Evolutionary conservation across 2,888 invertebrate species (phyloP).

Genomic region (Volucella inflata): DNA sequence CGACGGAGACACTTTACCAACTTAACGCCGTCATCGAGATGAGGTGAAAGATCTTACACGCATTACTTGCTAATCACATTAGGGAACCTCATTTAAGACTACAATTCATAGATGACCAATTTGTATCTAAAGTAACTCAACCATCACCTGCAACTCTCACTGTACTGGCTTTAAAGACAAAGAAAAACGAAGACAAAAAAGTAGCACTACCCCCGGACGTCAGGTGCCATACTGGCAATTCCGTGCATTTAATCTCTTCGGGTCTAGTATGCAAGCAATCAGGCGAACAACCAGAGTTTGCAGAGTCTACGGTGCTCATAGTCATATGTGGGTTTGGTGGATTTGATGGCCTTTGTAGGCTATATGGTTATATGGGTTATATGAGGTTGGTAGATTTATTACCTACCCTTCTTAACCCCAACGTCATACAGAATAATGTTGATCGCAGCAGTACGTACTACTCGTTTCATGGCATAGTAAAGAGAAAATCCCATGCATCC

Average conservation of each 20-base stretch:
- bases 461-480: background rate
- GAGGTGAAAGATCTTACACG: no score
- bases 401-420: constrained; percentile 23
- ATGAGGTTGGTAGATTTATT: constrained; percentile 40
- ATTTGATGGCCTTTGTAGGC: no score
- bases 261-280: constrained; percentile 42
- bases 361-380: no score
- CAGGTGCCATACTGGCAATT: constrained; percentile 47
- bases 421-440: constrained; percentile 34
- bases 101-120: no score
- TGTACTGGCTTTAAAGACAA: background rate
- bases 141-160: constrained; percentile 4
- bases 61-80: no score
- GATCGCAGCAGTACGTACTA: background rate
- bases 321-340: background rate
- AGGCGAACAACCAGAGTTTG: constrained; percentile 41
- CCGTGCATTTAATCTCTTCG: constrained; percentile 53
- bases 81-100: no score
- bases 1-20: no score
- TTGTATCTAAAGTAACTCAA: no score
- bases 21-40: no score
- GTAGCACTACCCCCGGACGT: constrained; percentile 2
- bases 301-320: constrained; percentile 23
- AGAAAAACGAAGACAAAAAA: background rate
- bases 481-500: background rate